These are phyloP conservation scores for Antrozous pallidus DNA, from an alignment of 2,797 vertebrate genomes.

Conservation along the genomic window DNA sequence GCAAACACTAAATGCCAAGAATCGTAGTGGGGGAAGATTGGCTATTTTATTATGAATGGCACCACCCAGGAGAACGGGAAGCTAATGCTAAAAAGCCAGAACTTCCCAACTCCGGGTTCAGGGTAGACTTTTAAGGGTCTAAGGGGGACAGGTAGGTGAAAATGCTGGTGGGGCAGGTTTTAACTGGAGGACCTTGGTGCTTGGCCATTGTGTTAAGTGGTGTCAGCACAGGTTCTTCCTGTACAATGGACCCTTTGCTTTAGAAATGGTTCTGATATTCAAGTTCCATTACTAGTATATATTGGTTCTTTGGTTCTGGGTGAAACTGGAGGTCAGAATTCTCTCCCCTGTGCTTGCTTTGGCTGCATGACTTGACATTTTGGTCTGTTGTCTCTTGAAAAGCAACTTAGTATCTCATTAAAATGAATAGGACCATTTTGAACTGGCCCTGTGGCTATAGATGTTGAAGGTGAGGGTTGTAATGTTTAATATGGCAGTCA, in stretches of 20 bases:
- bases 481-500: neutral
- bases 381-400: neutral
- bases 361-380: neutral
- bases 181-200: neutral
- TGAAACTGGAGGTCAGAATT: neutral
- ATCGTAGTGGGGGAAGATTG: neutral
- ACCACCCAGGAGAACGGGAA: neutral
- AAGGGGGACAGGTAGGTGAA: neutral
- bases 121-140: neutral
- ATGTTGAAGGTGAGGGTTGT: neutral
- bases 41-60: neutral
- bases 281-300: neutral
- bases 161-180: neutral
- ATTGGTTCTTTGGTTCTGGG: neutral
- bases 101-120: neutral
- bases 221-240: neutral
- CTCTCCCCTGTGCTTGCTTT: neutral
- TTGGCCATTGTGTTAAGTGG: neutral
- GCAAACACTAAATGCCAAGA: neutral
- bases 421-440: neutral
- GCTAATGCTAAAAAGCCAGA: neutral
- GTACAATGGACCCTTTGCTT: neutral
- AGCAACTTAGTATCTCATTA: neutral
- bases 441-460: neutral
- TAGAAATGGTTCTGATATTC: neutral